phyloP scores from a whole-genome alignment of 2,113 vertebrate genomes.

The Hydrolagus affinis region DNA sequence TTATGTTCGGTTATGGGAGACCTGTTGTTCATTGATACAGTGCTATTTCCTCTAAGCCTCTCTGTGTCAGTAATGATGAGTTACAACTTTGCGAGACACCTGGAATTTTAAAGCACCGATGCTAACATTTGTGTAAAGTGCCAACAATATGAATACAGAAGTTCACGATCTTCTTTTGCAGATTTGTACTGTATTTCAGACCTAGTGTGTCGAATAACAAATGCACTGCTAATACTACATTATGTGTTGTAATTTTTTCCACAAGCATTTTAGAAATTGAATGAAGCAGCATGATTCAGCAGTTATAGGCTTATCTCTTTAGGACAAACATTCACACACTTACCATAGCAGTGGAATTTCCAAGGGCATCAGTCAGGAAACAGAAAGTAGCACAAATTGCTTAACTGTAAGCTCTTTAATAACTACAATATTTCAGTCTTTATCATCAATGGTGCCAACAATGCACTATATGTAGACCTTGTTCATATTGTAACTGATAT shows the following conservation, averaged over 20 bases:
- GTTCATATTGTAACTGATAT: no score
- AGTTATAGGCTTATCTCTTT: background rate
- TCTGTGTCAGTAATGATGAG: no score
- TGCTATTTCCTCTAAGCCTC: no score
- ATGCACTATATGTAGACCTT: no score
- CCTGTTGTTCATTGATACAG: no score
- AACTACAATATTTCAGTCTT: background rate
- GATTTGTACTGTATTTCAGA: background rate
- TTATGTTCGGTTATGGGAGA: no score
- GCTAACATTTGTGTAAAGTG: no score
- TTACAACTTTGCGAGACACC: no score
- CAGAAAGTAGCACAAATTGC: background rate
- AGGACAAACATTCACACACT: conserved; percentile 4
- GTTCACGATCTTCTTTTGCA: background rate
- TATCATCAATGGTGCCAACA: background rate
- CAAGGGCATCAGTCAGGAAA: conserved; percentile 4
- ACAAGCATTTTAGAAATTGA: background rate
- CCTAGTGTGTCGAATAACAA: background rate
- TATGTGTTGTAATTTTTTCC: background rate
- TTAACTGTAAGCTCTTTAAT: background rate
- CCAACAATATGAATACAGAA: background rate
- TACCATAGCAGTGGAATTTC: conserved; percentile 1
- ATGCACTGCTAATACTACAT: background rate
- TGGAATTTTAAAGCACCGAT: no score
- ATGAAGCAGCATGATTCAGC: conserved; percentile 26